phyloP scores from a whole-genome alignment of 2,888 invertebrate genomes.

The Chloromyia formosa region DNA sequence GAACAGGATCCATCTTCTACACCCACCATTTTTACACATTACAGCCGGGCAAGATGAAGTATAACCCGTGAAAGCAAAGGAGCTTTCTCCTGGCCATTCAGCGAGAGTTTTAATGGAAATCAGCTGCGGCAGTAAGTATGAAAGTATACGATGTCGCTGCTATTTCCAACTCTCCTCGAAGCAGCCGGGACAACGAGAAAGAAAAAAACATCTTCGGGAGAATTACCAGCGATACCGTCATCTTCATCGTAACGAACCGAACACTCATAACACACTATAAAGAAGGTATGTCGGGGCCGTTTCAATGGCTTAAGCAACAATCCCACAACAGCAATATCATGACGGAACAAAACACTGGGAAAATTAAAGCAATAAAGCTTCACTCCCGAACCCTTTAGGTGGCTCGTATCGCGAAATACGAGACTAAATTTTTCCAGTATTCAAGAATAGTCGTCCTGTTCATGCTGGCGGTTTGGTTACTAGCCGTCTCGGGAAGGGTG shows the following conservation, averaged over 20 bases:
- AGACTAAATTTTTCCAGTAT: too few species aligned
- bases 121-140: background rate
- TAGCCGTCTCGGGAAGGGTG: background rate
- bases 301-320: slow-evolving; percentile 16
- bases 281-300: background rate
- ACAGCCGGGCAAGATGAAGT: background rate
- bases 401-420: too few species aligned
- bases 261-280: background rate
- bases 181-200: background rate
- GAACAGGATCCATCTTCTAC: background rate
- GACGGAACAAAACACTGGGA: slow-evolving; percentile 15
- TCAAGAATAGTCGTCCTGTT: too few species aligned
- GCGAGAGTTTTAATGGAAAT: background rate
- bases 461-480: too few species aligned
- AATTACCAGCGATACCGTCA: background rate
- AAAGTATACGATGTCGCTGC: background rate
- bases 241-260: background rate
- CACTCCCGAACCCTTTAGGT: background rate
- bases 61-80: background rate
- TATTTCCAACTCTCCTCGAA: too few species aligned
- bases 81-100: background rate
- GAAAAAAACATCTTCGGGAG: background rate
- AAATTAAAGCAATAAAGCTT: slow-evolving; percentile 36
- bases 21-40: background rate
- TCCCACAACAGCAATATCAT: slow-evolving; percentile 25